Evolutionary conservation across 2,113 vertebrate species (phyloP).

Genomic region (Urocolius indicus): DNA sequence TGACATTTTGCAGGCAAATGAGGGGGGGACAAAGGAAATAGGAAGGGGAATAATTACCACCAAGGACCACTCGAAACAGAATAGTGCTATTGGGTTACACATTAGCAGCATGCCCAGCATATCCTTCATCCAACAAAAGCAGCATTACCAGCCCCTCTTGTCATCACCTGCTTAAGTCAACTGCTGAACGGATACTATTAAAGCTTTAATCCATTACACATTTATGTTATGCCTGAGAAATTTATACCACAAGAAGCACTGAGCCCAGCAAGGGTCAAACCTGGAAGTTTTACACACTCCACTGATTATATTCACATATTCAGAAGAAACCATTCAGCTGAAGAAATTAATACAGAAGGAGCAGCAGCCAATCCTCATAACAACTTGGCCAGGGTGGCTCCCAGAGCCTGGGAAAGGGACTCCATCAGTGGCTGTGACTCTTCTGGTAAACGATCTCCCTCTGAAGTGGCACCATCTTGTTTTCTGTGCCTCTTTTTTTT

Average conservation of each 20-base stretch:
- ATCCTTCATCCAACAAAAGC: conserved; percentile 71
- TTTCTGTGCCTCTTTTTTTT: not conserved
- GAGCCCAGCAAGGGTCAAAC: conserved; percentile 66
- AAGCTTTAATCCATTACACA: conserved; percentile 77
- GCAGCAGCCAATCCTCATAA: conserved; percentile 16
- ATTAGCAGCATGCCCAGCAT: conserved; percentile 43
- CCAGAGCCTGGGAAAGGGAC: conserved; percentile 16
- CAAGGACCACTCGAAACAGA: conserved; percentile 35
- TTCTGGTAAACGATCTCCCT: not conserved
- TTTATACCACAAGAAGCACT: conserved; percentile 66
- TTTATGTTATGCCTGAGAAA: conserved; percentile 72
- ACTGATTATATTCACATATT: conserved; percentile 73
- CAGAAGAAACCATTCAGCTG: conserved; percentile 61
- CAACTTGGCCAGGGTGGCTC: not conserved
- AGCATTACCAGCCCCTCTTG: conserved; percentile 65
- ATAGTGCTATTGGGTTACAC: conserved; percentile 46
- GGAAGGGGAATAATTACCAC: conserved; percentile 58
- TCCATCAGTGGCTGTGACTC: not conserved
- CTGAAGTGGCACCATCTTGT: not conserved
- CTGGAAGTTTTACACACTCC: conserved; percentile 62
- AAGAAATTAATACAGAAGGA: conserved; percentile 21
- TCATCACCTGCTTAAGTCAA: conserved; percentile 77
- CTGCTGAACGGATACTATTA: conserved; percentile 68
- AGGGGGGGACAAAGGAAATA: conserved; percentile 42
- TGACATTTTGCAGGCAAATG: conserved; percentile 55